phyloP scores from a whole-genome alignment of 2,113 vertebrate genomes.

The Gasterosteus nipponicus region DNA sequence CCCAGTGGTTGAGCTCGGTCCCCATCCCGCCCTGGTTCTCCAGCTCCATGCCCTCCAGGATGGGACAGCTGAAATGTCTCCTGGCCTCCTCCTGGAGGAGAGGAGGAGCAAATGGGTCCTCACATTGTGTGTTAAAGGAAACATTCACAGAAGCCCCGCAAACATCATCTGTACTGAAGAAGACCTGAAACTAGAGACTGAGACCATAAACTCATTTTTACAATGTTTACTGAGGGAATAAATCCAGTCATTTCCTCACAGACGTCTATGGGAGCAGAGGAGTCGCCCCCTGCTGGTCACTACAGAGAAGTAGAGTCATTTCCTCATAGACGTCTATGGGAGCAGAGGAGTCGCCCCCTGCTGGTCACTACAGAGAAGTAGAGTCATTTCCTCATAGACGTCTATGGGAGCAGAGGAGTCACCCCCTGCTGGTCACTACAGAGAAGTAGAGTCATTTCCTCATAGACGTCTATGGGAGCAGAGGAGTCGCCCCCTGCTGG shows the following conservation, averaged over 20 bases:
- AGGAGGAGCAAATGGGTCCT: background rate
- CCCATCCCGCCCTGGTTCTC: conserved; percentile 97
- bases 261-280: background rate
- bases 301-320: too few relatives aligned
- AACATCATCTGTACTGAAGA: too few relatives aligned
- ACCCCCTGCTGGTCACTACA: too few relatives aligned
- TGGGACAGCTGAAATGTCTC: conserved; percentile 91
- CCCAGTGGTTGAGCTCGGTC: conserved; percentile 98
- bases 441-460: too few relatives aligned
- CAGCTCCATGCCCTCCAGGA: conserved; percentile 96
- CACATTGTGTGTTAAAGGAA: background rate
- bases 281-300: background rate
- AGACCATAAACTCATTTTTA: too few relatives aligned
- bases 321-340: background rate
- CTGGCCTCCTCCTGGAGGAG: conserved; percentile 85
- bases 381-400: background rate
- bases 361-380: too few relatives aligned
- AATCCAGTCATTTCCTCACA: too few relatives aligned
- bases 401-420: background rate
- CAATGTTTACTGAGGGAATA: too few relatives aligned
- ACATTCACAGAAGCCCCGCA: too few relatives aligned
- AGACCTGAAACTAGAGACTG: too few relatives aligned
- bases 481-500: background rate
- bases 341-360: background rate
- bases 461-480: background rate